phyloP scores from a whole-genome alignment of 2,797 vertebrate genomes.

The Prionace glauca region DNA sequence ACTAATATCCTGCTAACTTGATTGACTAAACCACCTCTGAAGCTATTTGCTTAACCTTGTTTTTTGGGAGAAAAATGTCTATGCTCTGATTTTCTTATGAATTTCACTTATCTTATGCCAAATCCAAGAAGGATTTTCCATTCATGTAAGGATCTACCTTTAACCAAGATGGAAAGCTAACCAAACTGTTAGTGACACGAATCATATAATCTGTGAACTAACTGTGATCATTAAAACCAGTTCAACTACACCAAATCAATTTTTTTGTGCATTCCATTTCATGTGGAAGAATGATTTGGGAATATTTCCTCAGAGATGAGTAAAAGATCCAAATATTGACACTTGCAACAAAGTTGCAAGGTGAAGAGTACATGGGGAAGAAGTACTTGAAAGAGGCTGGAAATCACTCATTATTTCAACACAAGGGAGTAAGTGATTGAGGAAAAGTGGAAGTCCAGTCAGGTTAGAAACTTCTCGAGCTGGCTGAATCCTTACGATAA shows the following conservation, averaged over 20 bases:
- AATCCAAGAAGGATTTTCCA: background rate
- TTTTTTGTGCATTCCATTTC: background rate
- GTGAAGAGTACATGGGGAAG: background rate
- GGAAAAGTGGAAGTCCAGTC: background rate
- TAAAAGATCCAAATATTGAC: background rate
- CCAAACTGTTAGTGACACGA: background rate
- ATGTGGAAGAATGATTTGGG: background rate
- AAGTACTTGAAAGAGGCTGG: background rate
- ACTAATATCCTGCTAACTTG: background rate
- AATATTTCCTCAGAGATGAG: background rate
- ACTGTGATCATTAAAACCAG: background rate
- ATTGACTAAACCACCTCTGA: background rate
- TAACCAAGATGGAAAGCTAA: background rate
- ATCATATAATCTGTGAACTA: background rate
- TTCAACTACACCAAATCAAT: background rate
- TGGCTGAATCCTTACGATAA: background rate
- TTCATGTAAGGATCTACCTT: background rate
- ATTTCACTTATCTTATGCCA: background rate
- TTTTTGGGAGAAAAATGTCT: background rate
- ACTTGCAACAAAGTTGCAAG: background rate
- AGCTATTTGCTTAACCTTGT: background rate
- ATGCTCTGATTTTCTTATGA: background rate
- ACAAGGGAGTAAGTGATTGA: background rate
- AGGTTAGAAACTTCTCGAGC: background rate
- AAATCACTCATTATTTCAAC: background rate